Base-by-base conservation (phyloP, 2,888 invertebrate genomes). In the Xanthia icteritia region DNA sequence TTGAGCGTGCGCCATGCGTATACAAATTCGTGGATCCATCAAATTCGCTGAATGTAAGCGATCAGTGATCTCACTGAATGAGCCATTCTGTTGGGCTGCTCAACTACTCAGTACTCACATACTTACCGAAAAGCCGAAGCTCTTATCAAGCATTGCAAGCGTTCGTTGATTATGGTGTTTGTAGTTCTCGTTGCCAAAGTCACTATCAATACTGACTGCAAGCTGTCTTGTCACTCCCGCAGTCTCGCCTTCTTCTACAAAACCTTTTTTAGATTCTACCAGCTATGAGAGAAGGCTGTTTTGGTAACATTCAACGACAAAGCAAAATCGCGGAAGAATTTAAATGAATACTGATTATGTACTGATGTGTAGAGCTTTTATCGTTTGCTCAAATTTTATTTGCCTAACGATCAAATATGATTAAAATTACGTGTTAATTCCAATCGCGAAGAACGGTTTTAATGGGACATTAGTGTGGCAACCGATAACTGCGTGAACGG, bases 21-120 rank as follows among this genome's bases (percentile, higher is more conserved):
- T 63, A 76, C 72, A 51, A 67, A 78, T 68, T 84, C 68, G 61
- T 72, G 56, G 61, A 72, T 75, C 56, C 36, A 76, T 76, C 56
- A 84, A 73, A 73, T 68, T 77, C 70, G 67, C 60, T 66, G 63
- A 71, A 73, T 73, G 71, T 63, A 60, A 65, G 51, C 58, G 65
- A 77, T 68, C 81, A 69, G 31, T 61, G 81, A 48, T 75, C 65
- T 61, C 48, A 31, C 56, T 27, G 60, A 31, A 42, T 36, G 45
- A n/a, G 54, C 73, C 45, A 39, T 54, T 54, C 66, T 79, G 54
- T 54, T 54, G 8, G 20, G 9, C 17, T 36, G 15, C 63, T 20
- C 27, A 13, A 39, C 27, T 13, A 17, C 51, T 36, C 42, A 45
- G 13, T 54, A 36, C 36, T 60, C 61, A 17, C 15, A 23, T 11